A percentile compares a stretch with the other conserved stretches of the same genome.
phyloP scores from a whole-genome alignment of 92 coral and sea anemone species.

The Porites evermanni region DNA sequence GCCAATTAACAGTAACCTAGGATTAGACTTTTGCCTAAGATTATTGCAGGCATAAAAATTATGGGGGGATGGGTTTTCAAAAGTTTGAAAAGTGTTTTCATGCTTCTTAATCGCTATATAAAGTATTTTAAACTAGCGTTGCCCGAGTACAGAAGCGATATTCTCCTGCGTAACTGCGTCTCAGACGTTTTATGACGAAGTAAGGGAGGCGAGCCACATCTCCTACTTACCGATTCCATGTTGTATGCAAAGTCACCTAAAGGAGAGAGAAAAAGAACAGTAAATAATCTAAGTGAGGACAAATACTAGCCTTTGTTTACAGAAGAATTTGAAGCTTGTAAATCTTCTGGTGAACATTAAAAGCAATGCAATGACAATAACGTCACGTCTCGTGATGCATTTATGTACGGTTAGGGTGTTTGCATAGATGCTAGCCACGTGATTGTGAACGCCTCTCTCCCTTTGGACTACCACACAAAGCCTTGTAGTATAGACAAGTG shows the following conservation, averaged over 20 bases:
- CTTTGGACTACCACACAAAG: too few relatives aligned
- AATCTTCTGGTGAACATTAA: too few relatives aligned
- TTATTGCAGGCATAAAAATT: not conserved
- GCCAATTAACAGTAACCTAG: too few relatives aligned
- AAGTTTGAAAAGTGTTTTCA: not conserved
- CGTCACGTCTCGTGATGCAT: too few relatives aligned
- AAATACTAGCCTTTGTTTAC: not conserved
- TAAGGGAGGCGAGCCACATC: not conserved
- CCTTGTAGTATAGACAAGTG: too few relatives aligned
- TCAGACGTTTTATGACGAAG: not conserved
- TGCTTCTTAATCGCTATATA: not conserved
- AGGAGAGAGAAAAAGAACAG: not conserved
- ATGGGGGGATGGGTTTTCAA: not conserved
- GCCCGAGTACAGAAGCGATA: too few relatives aligned
- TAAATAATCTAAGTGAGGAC: not conserved
- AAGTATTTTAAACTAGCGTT: too few relatives aligned
- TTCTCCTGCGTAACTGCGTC: too few relatives aligned
- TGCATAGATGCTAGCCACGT: too few relatives aligned
- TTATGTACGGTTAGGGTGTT: too few relatives aligned
- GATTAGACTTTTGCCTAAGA: not conserved
- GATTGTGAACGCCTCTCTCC: too few relatives aligned
- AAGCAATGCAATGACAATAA: not conserved
- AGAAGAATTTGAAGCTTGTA: not conserved
- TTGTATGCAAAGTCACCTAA: conserved; percentile 97
- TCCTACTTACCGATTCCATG: conserved; percentile 80